Evolutionary conservation across 2,113 vertebrate genomes (phyloP).

Genomic region (Varanus komodoensis): DNA sequence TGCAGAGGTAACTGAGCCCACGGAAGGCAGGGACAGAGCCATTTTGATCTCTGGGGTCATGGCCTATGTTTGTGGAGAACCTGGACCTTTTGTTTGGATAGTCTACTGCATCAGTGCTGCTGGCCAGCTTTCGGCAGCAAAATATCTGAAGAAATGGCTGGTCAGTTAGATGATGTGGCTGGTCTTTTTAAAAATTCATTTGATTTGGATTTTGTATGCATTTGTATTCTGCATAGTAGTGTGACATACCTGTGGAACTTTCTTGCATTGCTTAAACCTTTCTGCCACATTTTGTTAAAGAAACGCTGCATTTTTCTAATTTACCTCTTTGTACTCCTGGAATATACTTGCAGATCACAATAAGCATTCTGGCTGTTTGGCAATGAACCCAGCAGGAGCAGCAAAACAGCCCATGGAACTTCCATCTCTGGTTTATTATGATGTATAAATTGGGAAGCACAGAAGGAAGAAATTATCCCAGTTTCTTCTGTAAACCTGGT

Average conservation of each 20-base stretch:
- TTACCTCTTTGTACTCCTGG: not conserved
- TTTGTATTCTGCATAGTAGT: not conserved
- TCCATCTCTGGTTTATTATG: too few relatives aligned
- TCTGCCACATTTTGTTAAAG: not conserved
- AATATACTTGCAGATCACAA: too few relatives aligned
- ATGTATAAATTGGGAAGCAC: too few relatives aligned
- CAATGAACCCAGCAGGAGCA: too few relatives aligned
- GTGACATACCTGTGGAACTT: not conserved
- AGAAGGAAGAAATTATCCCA: not conserved
- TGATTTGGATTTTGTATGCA: not conserved
- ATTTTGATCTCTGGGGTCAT: not conserved
- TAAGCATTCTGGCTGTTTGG: too few relatives aligned
- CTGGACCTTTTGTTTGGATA: not conserved
- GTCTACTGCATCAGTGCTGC: not conserved
- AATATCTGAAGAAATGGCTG: too few relatives aligned
- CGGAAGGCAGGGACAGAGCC: not conserved
- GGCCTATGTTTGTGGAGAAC: not conserved
- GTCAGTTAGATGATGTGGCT: not conserved
- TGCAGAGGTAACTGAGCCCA: not conserved
- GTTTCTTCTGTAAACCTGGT: not conserved
- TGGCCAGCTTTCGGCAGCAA: not conserved
- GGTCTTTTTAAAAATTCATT: not conserved
- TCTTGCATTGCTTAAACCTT: not conserved
- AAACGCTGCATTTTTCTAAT: too few relatives aligned
- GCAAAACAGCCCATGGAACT: too few relatives aligned